These are phyloP conservation scores for Macrotis lagotis DNA, from an alignment of 2,113 vertebrate genomes.

Conservation along the genomic window DNA sequence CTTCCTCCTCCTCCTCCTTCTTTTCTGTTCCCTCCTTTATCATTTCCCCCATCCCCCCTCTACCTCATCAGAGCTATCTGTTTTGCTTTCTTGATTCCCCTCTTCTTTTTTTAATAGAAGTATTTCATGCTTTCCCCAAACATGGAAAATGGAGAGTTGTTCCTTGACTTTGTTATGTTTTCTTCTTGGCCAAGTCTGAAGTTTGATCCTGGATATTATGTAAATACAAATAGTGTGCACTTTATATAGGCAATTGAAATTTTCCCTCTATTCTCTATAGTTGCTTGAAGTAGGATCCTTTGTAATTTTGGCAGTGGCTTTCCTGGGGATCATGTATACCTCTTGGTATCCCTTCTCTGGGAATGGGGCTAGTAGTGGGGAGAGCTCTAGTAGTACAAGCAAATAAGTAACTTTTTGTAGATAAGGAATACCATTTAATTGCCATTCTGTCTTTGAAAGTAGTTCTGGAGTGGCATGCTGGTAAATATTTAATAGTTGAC, in stretches of 20 bases:
- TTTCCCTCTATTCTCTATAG: neutral
- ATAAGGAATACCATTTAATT: neutral
- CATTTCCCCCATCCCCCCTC: too few species aligned
- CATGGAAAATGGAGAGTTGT: too few species aligned
- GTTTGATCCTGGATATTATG: too few species aligned
- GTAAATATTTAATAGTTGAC: neutral
- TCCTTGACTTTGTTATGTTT: too few species aligned
- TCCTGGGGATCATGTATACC: neutral
- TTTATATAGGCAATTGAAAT: neutral
- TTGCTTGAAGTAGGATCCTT: neutral
- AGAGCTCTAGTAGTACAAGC: neutral
- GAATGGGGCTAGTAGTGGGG: neutral
- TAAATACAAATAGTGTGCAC: too few species aligned
- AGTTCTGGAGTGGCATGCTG: neutral
- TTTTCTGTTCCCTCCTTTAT: too few species aligned
- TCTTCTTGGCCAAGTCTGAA: too few species aligned
- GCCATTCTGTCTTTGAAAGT: neutral
- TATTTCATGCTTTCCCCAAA: too few species aligned
- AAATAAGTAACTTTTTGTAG: neutral
- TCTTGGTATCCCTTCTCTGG: neutral
- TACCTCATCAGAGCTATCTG: too few species aligned
- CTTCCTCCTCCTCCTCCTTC: too few species aligned
- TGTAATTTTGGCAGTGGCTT: neutral
- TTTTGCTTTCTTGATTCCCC: too few species aligned
- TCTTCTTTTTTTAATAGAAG: too few species aligned